Evolutionary conservation across 2,888 invertebrate genomes (phyloP).

Genomic region (Molorchus minor): DNA sequence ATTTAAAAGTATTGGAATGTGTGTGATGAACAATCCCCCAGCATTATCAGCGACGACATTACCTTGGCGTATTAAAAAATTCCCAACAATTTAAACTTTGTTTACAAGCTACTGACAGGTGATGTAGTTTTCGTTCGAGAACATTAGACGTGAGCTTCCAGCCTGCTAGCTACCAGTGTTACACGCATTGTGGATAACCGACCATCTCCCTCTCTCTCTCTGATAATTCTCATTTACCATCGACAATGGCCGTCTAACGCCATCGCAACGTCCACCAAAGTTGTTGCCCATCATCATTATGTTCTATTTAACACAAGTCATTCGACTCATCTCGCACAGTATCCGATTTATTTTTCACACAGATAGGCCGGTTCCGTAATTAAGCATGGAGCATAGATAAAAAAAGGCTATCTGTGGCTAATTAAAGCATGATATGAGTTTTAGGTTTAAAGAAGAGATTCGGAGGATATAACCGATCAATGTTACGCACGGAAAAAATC

Average conservation of each 20-base stretch:
- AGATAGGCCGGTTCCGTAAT: conserved; percentile 1
- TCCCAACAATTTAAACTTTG: conserved; percentile 14
- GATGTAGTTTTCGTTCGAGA: conserved; percentile 18
- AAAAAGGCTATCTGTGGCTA: background rate
- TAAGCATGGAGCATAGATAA: background rate
- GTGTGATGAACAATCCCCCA: too few species aligned
- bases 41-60: too few species aligned
- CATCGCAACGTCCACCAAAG: conserved; percentile 10
- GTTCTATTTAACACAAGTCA: conserved; percentile 14
- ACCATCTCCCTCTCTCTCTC: conserved; percentile 26
- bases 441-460: too few species aligned
- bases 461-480: too few species aligned
- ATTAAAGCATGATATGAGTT: background rate
- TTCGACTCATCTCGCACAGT: background rate
- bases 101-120: conserved; percentile 19
- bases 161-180: conserved; percentile 40
- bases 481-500: too few species aligned
- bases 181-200: conserved; percentile 37
- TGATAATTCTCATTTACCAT: conserved; percentile 27
- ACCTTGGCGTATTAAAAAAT: too few species aligned
- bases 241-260: conserved; percentile 22
- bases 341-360: conserved; percentile 8
- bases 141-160: conserved; percentile 14
- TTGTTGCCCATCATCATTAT: conserved; percentile 13
- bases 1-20: too few species aligned